Percentiles rank a stretch among this genome's conserved stretches.
Conservation (phyloP, 2,888 invertebrate species). For the Drosophila borborema region DNA sequence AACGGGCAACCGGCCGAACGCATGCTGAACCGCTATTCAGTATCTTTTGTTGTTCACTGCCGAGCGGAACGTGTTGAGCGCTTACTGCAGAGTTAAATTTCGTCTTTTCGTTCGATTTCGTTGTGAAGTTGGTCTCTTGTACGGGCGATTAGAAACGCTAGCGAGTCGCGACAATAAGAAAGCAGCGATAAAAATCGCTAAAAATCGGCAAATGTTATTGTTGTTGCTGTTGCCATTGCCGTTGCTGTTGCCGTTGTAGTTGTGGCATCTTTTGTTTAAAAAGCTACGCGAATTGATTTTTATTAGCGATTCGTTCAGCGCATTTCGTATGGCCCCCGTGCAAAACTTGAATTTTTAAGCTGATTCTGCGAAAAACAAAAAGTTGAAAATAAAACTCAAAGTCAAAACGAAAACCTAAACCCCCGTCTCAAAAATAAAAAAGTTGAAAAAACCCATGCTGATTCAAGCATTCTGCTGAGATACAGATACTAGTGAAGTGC, state of each 20-base stretch:
- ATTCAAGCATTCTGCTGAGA: constrained; percentile 46
- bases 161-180: constrained; percentile 55
- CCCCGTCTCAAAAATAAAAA: background rate
- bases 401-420: constrained; percentile 29
- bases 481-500: constrained; percentile 47
- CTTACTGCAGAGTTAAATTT: constrained; percentile 17
- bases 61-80: constrained; percentile 48
- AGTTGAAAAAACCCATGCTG: constrained; percentile 47
- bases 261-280: constrained; percentile 53
- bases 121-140: constrained; percentile 10
- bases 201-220: constrained; percentile 41
- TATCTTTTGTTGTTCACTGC: constrained; percentile 59
- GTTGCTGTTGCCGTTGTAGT: constrained; percentile 36
- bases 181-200: constrained; percentile 52
- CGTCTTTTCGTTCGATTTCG: constrained; percentile 4
- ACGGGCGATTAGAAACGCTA: constrained; percentile 54
- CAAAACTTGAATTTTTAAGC: constrained; percentile 81
- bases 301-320: constrained; percentile 51
- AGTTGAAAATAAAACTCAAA: constrained; percentile 14
- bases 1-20: constrained; percentile 35
- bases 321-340: constrained; percentile 50
- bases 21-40: constrained; percentile 43
- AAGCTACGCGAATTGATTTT: constrained; percentile 52
- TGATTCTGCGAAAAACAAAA: constrained; percentile 70
- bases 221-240: constrained; percentile 28